Evolutionary conservation across 2,888 invertebrate species (phyloP).

Genomic region (Hemistola chrysoprasaria): DNA sequence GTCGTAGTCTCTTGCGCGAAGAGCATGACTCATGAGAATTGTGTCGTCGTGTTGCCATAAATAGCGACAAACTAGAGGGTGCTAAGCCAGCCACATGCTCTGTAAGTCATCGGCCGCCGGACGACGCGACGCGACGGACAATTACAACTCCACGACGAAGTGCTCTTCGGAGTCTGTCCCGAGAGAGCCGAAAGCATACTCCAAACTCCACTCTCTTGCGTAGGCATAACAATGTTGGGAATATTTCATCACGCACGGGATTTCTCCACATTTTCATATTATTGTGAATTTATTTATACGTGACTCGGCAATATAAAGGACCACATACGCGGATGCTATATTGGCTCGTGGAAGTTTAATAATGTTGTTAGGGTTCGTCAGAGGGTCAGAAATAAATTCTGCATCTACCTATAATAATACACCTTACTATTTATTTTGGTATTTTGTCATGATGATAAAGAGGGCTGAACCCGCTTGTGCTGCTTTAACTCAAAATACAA

Average conservation of each 20-base stretch:
- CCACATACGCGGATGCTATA: conserved; percentile 37
- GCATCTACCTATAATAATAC: conserved; percentile 2
- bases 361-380: conserved; percentile 34
- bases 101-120: conserved; percentile 42
- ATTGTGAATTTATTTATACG: conserved; percentile 31
- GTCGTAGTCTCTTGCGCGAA: conserved; percentile 43
- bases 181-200: conserved; percentile 42
- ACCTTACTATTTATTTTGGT: conserved; percentile 4
- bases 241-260: conserved; percentile 42
- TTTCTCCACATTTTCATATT: conserved; percentile 32
- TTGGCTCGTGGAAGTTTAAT: conserved; percentile 45
- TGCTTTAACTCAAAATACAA: too few relatives aligned
- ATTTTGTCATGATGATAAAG: too few relatives aligned
- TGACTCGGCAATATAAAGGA: conserved; percentile 34
- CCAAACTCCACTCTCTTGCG: conserved; percentile 48
- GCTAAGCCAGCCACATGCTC: conserved; percentile 44
- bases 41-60: conserved; percentile 61
- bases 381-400: conserved; percentile 22
- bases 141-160: conserved; percentile 61
- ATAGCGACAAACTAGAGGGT: conserved; percentile 57
- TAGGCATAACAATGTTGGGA: conserved; percentile 37
- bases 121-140: conserved; percentile 43
- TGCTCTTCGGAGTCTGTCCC: conserved; percentile 51
- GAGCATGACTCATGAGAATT: conserved; percentile 57
- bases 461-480: too few relatives aligned